These are phyloP conservation scores for Rutilus rutilus DNA, from an alignment of 2,113 vertebrate species.

Conservation along the genomic window DNA sequence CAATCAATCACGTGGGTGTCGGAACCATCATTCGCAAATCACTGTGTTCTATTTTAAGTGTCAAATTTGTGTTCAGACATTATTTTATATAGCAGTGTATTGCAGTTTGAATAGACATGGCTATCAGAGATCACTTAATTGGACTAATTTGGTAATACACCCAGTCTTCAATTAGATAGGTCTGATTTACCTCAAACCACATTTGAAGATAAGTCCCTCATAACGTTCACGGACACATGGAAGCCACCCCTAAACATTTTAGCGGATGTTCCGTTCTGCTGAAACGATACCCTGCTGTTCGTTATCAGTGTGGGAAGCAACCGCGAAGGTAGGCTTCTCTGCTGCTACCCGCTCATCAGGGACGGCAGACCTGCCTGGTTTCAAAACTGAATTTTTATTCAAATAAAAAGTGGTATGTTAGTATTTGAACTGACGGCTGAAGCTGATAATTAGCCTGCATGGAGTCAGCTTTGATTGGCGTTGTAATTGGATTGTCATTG, in stretches of 20 bases:
- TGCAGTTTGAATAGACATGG: not conserved
- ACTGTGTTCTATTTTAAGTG: not conserved
- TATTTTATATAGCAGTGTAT: constrained; percentile 4
- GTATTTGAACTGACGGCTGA: constrained; percentile 99
- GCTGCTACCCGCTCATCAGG: constrained; percentile 79
- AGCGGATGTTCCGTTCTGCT: constrained; percentile 8
- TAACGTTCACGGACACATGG: not conserved
- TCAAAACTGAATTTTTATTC: constrained; percentile 98
- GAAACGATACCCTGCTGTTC: not conserved
- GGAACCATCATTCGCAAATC: not conserved
- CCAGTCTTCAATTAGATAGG: not conserved
- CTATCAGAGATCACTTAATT: not conserved
- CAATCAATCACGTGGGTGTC: not conserved
- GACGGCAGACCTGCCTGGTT: constrained; percentile 82
- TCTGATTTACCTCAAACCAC: not conserved
- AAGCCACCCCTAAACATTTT: constrained; percentile 14
- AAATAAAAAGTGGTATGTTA: constrained; percentile 99
- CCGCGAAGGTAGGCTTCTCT: not conserved
- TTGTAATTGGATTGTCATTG: constrained; percentile 99
- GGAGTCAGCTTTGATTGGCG: constrained; percentile 99
- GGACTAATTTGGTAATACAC: not conserved
- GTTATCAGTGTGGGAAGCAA: constrained; percentile 19
- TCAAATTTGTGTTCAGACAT: not conserved
- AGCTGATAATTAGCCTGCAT: constrained; percentile 99
- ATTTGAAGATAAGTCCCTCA: constrained; percentile 4